A percentile compares a stretch with the other conserved stretches of the same genome.
Evolutionary conservation across 2,797 vertebrate genomes (phyloP).

Genomic region (Anisognathus igniventris): DNA sequence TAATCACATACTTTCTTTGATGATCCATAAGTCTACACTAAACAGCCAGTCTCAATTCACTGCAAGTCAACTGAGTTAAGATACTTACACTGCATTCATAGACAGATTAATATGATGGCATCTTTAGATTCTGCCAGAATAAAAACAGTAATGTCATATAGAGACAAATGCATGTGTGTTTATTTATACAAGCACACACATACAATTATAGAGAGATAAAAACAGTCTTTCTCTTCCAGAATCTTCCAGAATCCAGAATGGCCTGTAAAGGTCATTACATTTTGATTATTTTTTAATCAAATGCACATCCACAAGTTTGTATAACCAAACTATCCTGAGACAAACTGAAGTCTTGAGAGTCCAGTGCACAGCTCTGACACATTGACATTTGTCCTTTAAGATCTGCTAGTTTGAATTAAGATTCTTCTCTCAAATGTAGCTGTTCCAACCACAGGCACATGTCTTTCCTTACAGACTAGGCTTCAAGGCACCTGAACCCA

Average conservation of each 20-base stretch:
- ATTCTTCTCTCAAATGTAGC: neutral
- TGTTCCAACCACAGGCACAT: neutral
- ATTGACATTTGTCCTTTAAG: neutral
- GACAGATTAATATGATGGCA: neutral
- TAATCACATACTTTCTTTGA: neutral
- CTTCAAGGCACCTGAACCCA: neutral
- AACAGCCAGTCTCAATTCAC: neutral
- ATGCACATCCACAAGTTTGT: neutral
- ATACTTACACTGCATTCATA: neutral
- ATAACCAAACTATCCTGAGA: constrained; percentile 2
- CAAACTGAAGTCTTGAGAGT: neutral
- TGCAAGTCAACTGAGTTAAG: neutral
- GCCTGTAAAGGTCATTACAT: neutral
- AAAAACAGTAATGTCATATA: neutral
- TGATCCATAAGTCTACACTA: neutral
- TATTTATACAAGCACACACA: neutral
- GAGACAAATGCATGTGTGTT: accelerated
- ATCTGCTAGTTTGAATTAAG: neutral
- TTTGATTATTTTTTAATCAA: constrained; percentile 38
- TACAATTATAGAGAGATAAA: neutral
- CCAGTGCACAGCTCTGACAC: neutral
- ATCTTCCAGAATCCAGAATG: neutral
- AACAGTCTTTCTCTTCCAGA: neutral
- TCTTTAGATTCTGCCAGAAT: neutral
- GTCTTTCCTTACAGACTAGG: neutral